Conservation (phyloP, 64 coral and sea anemone species). For the Orbicella faveolata region DNA sequence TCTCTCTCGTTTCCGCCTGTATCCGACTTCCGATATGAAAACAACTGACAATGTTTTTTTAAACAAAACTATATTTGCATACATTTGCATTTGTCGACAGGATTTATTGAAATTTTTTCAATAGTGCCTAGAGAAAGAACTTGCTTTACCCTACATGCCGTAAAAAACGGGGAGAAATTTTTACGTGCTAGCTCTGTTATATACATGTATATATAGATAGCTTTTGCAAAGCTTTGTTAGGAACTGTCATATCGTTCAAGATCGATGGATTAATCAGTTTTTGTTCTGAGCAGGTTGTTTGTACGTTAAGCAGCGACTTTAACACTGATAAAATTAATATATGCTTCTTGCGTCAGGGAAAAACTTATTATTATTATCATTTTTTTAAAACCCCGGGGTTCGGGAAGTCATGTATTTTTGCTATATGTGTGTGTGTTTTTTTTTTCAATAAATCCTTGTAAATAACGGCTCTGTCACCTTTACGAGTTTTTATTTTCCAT, state of each 20-base stretch:
- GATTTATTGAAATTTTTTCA: not conserved
- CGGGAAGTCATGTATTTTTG: not conserved
- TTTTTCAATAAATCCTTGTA: not conserved
- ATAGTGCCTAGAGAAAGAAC: not conserved
- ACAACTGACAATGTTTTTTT: slow-evolving; percentile 2
- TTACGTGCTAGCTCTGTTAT: no score
- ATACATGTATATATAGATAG: no score
- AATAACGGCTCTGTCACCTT: not conserved
- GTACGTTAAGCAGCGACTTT: not conserved
- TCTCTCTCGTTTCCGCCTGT: slow-evolving; percentile 2
- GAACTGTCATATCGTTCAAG: not conserved
- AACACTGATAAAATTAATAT: not conserved
- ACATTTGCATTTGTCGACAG: slow-evolving; percentile 16
- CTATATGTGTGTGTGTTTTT: not conserved
- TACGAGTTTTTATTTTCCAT: not conserved
- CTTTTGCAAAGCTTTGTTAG: not conserved
- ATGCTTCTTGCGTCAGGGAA: not conserved
- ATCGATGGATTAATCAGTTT: not conserved
- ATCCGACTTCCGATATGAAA: slow-evolving; percentile 29
- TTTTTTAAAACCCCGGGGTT: not conserved
- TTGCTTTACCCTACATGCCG: not conserved
- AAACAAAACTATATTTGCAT: slow-evolving; percentile 6
- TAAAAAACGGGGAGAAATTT: no score
- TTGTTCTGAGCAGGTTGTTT: not conserved
- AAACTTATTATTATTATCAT: no score